Conservation (phyloP, 2,113 vertebrate genomes). For the Hydrolagus affinis region DNA sequence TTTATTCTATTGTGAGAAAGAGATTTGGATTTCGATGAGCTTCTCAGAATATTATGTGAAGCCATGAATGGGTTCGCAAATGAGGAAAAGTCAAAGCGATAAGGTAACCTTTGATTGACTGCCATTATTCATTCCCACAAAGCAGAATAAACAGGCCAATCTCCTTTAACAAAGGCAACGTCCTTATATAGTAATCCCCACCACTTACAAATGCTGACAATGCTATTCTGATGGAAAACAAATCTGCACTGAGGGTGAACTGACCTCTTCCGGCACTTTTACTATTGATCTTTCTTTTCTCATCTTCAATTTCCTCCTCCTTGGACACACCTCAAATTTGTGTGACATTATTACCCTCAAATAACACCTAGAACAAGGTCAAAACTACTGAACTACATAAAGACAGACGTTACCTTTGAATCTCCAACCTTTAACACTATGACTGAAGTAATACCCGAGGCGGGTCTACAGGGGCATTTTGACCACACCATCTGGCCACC, state of each 20-base stretch:
- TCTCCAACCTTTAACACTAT: neutral
- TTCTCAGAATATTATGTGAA: neutral
- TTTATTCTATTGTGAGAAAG: neutral
- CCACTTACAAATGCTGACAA: neutral
- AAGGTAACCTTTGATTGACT: neutral
- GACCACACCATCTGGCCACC: neutral
- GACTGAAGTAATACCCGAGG: neutral
- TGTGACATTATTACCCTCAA: neutral
- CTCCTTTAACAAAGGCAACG: no score
- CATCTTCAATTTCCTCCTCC: neutral
- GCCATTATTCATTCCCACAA: neutral
- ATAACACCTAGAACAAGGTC: neutral
- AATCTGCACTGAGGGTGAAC: neutral
- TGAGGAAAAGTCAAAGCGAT: neutral
- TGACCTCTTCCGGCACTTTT: neutral
- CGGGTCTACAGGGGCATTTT: neutral
- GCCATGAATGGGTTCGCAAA: neutral
- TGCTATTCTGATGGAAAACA: neutral
- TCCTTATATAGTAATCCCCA: neutral
- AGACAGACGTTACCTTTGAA: neutral
- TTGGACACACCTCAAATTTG: neutral
- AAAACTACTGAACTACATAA: neutral
- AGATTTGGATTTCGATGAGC: neutral
- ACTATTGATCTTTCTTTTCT: neutral
- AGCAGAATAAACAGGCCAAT: neutral